Percentiles rank a stretch among this genome's conserved stretches.
phyloP scores from a whole-genome alignment of 92 coral and sea anemone species.

The Zoanthus sansibaricus region DNA sequence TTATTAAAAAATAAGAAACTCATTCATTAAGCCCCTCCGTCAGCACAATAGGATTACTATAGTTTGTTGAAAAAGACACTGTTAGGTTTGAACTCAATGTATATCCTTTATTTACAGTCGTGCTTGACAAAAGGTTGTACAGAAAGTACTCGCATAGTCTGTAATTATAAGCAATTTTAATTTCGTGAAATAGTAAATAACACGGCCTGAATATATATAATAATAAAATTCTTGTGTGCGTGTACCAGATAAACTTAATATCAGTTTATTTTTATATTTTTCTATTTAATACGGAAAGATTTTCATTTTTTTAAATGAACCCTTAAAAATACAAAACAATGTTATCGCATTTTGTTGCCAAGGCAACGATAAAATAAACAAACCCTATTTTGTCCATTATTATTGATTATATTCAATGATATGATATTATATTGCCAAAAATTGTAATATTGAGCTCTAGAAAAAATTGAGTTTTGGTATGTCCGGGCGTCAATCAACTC shows the following conservation, averaged over 20 bases:
- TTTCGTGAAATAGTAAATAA: neutral
- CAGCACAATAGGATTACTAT: neutral
- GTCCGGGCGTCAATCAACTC: neutral
- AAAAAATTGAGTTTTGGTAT: too few relatives aligned
- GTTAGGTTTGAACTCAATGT: neutral
- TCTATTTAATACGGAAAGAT: neutral
- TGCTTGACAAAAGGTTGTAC: neutral
- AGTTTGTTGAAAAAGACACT: neutral
- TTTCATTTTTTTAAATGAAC: neutral
- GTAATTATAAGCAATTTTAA: neutral
- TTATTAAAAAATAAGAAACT: neutral
- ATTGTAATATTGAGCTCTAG: too few relatives aligned
- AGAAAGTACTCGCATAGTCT: neutral
- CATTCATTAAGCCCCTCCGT: neutral
- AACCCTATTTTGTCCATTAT: neutral
- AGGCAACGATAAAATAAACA: slow-evolving; percentile 2
- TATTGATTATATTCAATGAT: neutral
- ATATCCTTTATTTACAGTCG: neutral
- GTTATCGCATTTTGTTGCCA: neutral
- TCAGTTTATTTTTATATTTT: neutral
- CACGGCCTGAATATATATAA: too few relatives aligned
- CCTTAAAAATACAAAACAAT: neutral
- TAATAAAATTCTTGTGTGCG: neutral
- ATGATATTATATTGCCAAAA: neutral
- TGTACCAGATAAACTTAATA: neutral